A percentile compares a stretch with the other conserved stretches of the same genome.
phyloP scores from a whole-genome alignment of 2,888 invertebrate genomes.

The Augochlorella aurata region DNA sequence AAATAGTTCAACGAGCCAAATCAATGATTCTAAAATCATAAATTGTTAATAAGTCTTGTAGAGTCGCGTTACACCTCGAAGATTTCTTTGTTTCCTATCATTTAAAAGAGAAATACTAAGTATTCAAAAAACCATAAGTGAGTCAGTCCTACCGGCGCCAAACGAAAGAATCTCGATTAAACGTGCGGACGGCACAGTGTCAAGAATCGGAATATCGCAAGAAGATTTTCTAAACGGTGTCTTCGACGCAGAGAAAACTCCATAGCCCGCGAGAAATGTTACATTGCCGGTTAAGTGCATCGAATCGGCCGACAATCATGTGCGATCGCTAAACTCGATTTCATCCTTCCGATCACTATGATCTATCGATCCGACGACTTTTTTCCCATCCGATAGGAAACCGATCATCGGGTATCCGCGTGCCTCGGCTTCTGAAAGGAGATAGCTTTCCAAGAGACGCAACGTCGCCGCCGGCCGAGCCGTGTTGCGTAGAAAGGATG shows the following conservation, averaged over 20 bases:
- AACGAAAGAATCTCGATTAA: no score
- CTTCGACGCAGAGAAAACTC: neutral
- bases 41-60: no score
- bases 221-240: neutral
- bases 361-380: neutral
- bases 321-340: neutral
- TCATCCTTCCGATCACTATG: neutral
- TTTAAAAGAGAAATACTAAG: no score
- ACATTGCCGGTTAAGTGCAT: neutral
- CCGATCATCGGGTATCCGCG: constrained; percentile 19
- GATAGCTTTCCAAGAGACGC: constrained; percentile 14
- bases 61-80: no score
- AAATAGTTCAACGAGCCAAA: no score
- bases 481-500: constrained; percentile 21
- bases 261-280: neutral
- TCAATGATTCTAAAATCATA: no score
- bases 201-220: no score
- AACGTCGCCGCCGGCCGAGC: neutral
- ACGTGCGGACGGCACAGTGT: no score
- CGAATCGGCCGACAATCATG: neutral
- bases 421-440: constrained; percentile 19
- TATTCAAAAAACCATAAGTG: no score
- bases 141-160: no score
- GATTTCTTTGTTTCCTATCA: no score
- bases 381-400: neutral